Evolutionary conservation across 1,140 invertebrate species (phyloP), one percentile per base, ranked within the genome.

Genomic region (Dendroctonus ponderosae): DNA sequence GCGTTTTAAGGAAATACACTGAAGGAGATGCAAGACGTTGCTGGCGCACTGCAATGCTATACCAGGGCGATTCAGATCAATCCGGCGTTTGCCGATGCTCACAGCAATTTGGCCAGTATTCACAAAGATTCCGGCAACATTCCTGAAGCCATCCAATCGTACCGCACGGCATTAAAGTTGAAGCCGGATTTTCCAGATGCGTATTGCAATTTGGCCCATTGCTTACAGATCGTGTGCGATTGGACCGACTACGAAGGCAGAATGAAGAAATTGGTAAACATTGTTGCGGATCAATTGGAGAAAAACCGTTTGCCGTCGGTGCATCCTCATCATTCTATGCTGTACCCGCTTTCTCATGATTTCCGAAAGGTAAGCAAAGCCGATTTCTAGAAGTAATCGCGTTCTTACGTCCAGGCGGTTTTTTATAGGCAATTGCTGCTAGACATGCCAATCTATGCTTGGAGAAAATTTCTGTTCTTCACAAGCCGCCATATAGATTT

Each of bases 181-280:
- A 99, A 99, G 82, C 94, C 96, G 9, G 96, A 99, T 79, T 99
- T 99, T 79, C 96, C 97, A 0, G 98, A 99, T 84, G 98, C 98
- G 0, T 99, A 97, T 79, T 99, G 97, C 80, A 99, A 99, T 84
- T 84, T 99, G 71, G 94, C 95, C 0, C 98, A 99, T 81, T 99
- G 98, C 81, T 82, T 98, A 61, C 97, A 99, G 85, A 99, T 99
- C 73, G 92, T 99, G 3, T 99, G 98, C 80, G 95, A 99, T 80
- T 99, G 98, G 97, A 92, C 91, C 5, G 94, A 98, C 78, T 99
- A 99, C 79, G 93, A 97, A 57, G 81, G 88, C 2, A 82, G 97
- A 66, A 99, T 99, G 96, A 94, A 95, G 75, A 96, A 94, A 74
- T 81, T 99, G 54, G 92, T 98, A 5, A 86, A 86, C 67, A 99